phyloP scores from a whole-genome alignment of 2,888 invertebrate species.

The Tridacna crocea region DNA sequence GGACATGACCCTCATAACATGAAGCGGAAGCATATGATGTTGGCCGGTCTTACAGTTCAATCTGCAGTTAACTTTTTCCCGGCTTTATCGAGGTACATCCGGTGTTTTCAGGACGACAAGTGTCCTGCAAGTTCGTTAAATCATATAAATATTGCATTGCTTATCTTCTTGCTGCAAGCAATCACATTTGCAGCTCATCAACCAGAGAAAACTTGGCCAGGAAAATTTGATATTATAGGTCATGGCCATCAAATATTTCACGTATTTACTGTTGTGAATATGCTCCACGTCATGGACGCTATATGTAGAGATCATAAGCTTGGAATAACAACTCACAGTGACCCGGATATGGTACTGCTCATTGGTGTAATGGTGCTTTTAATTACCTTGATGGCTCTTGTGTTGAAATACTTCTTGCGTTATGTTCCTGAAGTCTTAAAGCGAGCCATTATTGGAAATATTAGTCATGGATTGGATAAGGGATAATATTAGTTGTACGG shows the following conservation, averaged over 20 bases:
- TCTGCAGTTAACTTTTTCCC: constrained; percentile 52
- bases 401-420: constrained; percentile 28
- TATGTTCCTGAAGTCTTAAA: constrained; percentile 37
- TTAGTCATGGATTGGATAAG: too few relatives aligned
- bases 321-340: constrained; percentile 44
- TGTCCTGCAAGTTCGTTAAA: constrained; percentile 61
- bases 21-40: constrained; percentile 63
- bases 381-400: constrained; percentile 26
- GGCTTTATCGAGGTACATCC: constrained; percentile 55
- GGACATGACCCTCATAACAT: constrained; percentile 64
- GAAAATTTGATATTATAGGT: constrained; percentile 75
- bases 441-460: too few relatives aligned
- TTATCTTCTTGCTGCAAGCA: constrained; percentile 55
- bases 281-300: constrained; percentile 52
- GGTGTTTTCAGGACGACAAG: constrained; percentile 45
- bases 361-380: constrained; percentile 25
- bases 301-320: constrained; percentile 44
- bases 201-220: constrained; percentile 74
- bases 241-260: constrained; percentile 70
- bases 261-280: constrained; percentile 56
- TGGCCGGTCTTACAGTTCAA: constrained; percentile 54
- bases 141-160: constrained; percentile 39
- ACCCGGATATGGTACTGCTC: constrained; percentile 37
- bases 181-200: constrained; percentile 70
- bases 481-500: too few relatives aligned